Evolutionary conservation across 2,797 vertebrate species (phyloP).

Genomic region (Momotus momota): DNA sequence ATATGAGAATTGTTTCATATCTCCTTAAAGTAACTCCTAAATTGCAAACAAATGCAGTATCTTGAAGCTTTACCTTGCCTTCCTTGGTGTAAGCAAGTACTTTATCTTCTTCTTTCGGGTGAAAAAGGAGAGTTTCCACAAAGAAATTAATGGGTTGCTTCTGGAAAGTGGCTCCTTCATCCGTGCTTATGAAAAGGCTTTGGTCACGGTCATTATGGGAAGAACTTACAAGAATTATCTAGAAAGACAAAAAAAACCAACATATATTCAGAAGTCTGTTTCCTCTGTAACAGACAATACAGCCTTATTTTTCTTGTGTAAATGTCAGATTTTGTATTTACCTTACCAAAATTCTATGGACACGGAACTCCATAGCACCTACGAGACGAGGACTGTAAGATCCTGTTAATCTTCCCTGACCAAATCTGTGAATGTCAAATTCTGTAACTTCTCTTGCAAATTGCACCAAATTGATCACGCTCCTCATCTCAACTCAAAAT

Average conservation of each 20-base stretch:
- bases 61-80: slow-evolving; percentile 82
- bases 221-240: slow-evolving; percentile 95
- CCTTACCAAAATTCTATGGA: neutral
- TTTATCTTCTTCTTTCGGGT: slow-evolving; percentile 95
- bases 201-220: slow-evolving; percentile 91
- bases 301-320: neutral
- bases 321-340: neutral
- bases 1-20: neutral
- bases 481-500: neutral
- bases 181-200: slow-evolving; percentile 92
- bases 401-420: neutral
- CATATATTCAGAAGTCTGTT: neutral
- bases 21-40: neutral
- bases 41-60: neutral
- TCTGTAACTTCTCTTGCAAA: neutral
- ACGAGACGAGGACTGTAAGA: neutral
- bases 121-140: slow-evolving; percentile 91
- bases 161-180: slow-evolving; percentile 94
- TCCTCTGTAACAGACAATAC: neutral
- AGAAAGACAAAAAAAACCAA: slow-evolving; percentile 38
- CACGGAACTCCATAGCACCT: neutral
- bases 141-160: slow-evolving; percentile 88
- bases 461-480: neutral
- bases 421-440: neutral
- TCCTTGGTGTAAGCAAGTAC: slow-evolving; percentile 92